phyloP scores from a whole-genome alignment of 2,113 vertebrate species.

The Pholis gunnellus region DNA sequence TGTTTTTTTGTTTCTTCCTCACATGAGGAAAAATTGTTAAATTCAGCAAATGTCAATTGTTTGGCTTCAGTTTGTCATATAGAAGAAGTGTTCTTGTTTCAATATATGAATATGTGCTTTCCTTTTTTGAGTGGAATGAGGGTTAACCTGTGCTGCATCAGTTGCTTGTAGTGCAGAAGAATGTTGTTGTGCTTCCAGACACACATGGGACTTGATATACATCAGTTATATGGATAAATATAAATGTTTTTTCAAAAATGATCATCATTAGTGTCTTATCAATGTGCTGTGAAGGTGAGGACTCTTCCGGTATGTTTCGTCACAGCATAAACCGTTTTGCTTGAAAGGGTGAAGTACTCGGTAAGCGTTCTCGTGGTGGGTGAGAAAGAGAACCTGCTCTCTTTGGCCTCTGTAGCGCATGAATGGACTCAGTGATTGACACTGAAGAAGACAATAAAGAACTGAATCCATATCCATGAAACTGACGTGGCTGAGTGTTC shows the following conservation, averaged over 20 bases:
- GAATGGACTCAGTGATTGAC: not conserved
- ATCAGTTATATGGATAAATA: constrained; percentile 8
- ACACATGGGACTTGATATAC: not conserved
- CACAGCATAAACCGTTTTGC: not conserved
- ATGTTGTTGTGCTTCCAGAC: not conserved
- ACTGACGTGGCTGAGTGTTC: not conserved
- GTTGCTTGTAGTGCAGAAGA: constrained; percentile 22
- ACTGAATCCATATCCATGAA: constrained; percentile 2
- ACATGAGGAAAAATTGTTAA: constrained; percentile 15
- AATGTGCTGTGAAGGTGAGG: not conserved
- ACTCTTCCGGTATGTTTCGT: not conserved
- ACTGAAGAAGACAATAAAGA: not conserved
- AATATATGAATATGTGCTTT: constrained; percentile 12
- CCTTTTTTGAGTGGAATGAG: constrained; percentile 9
- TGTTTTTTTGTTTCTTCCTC: constrained; percentile 24
- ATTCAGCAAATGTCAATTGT: constrained; percentile 36
- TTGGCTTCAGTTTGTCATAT: constrained; percentile 26
- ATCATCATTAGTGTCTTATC: not conserved
- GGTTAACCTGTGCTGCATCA: not conserved
- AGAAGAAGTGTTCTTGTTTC: constrained; percentile 24
- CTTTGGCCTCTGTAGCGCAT: not conserved
- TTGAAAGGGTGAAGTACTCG: not conserved
- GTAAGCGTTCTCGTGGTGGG: not conserved
- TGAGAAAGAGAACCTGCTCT: not conserved
- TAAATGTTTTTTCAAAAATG: not conserved